Conservation (phyloP, 1,140 invertebrate genomes). For the Conus betulinus region DNA sequence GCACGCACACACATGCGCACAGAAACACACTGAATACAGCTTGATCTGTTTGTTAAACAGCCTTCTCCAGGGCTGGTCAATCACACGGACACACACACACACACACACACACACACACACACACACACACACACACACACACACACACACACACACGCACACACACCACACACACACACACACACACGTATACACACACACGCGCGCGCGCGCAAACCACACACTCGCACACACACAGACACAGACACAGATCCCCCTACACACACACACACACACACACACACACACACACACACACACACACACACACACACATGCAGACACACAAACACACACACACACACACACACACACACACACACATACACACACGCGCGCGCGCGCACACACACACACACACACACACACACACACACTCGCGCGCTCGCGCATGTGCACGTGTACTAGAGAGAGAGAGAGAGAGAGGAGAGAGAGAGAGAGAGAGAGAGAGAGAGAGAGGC, state of each 20-base stretch:
- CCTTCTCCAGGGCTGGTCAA: no score
- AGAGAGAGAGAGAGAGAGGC: not conserved
- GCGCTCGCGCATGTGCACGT: not conserved
- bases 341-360: constrained; percentile 2
- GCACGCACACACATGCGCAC: not conserved
- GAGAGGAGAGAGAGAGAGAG: not conserved
- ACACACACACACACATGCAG: constrained; percentile 2
- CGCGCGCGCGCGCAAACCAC: not conserved
- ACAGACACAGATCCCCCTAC: not conserved
- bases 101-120: no score
- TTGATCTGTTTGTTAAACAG: no score
- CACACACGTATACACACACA: not conserved
- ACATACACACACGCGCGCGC: not conserved
- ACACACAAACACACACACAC: constrained; percentile 1
- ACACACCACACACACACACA: no score
- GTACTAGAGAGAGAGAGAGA: not conserved
- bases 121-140: not conserved
- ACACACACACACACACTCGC: not conserved
- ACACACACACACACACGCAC: not conserved
- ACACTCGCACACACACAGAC: not conserved
- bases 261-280: not conserved
- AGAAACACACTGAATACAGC: no score
- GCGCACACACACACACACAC: not conserved
- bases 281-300: constrained; percentile 2
- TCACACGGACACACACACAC: no score